These are phyloP conservation scores for Tamandua tetradactyla DNA, from an alignment of 2,797 vertebrate species.

Conservation along the genomic window DNA sequence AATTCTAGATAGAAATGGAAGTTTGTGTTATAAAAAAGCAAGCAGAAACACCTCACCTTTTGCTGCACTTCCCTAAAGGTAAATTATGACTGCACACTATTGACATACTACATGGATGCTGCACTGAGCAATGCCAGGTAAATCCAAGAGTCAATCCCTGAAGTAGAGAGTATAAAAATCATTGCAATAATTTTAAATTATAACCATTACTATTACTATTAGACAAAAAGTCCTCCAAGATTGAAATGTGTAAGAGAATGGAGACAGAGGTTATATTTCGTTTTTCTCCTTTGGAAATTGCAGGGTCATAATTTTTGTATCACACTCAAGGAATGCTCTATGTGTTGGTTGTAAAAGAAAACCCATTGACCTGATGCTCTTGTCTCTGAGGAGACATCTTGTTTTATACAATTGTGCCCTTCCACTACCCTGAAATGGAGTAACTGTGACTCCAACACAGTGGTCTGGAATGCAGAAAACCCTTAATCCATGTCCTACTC, in stretches of 20 bases:
- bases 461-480: background rate
- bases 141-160: no score
- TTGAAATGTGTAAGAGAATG: background rate
- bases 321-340: background rate
- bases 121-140: no score
- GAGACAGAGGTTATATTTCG: background rate
- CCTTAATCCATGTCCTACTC: background rate
- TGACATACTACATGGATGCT: accelerated
- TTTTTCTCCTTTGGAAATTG: background rate
- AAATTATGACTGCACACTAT: background rate
- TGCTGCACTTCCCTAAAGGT: background rate
- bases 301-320: background rate
- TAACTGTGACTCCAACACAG: background rate
- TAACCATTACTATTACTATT: background rate
- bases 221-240: background rate
- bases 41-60: background rate
- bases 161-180: background rate
- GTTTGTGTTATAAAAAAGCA: background rate
- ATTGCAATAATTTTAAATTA: background rate
- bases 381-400: background rate
- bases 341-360: background rate
- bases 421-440: background rate
- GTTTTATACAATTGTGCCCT: background rate
- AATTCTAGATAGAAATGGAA: background rate
- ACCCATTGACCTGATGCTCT: background rate